A percentile compares a stretch with the other conserved stretches of the same genome.
phyloP scores from a whole-genome alignment of 2,888 invertebrate genomes.

The Tyria jacobaeae region DNA sequence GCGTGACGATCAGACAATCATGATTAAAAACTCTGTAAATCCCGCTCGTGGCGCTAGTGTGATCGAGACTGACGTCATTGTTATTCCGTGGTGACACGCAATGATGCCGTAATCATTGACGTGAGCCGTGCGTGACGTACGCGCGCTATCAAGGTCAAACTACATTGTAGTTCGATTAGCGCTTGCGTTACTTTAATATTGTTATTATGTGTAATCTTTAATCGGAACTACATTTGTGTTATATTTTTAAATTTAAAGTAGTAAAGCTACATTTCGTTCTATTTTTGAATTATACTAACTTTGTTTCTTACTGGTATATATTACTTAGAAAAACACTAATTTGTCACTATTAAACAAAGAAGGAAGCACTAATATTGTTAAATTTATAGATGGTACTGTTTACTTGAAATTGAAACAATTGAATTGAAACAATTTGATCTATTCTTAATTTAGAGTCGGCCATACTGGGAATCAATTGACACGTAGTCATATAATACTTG shows the following conservation, averaged over 20 bases:
- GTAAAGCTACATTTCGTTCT: not conserved
- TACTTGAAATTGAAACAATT: too few relatives aligned
- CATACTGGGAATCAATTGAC: too few relatives aligned
- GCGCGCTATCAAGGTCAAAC: constrained; percentile 62
- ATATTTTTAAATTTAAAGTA: constrained; percentile 25
- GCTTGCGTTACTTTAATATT: constrained; percentile 58
- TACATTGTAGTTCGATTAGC: constrained; percentile 63
- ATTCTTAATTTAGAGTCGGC: too few relatives aligned
- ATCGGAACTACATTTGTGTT: constrained; percentile 17
- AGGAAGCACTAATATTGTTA: too few relatives aligned
- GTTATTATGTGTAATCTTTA: constrained; percentile 47
- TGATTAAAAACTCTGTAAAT: constrained; percentile 44
- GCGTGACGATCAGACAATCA: constrained; percentile 31
- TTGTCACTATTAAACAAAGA: too few relatives aligned
- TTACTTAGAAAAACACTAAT: too few relatives aligned
- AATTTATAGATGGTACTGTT: too few relatives aligned
- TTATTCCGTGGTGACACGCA: constrained; percentile 54
- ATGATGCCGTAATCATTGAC: constrained; percentile 38
- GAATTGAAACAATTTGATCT: too few relatives aligned
- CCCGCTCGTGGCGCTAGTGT: constrained; percentile 45
- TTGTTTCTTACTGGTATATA: too few relatives aligned
- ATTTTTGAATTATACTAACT: not conserved
- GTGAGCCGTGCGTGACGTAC: constrained; percentile 35
- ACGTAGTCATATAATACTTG: too few relatives aligned
- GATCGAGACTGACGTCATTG: constrained; percentile 38